Evolutionary conservation across 2,113 vertebrate genomes (phyloP).

Genomic region (Bathybates hornii): DNA sequence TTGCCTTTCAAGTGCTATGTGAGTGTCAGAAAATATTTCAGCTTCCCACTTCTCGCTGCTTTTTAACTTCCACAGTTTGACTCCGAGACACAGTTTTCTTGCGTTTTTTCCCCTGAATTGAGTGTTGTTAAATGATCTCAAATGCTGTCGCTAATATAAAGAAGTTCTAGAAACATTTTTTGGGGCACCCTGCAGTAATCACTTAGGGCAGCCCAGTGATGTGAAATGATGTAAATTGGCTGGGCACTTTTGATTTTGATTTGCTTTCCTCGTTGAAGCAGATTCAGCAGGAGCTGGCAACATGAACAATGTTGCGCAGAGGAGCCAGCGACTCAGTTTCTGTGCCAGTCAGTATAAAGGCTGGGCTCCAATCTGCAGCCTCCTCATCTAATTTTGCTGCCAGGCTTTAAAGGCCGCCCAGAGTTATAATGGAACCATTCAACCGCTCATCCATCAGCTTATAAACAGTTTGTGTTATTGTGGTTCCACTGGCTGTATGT

Average conservation of each 20-base stretch:
- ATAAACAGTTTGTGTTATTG: conserved; percentile 32
- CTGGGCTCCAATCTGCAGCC: conserved; percentile 42
- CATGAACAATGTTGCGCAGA: conserved; percentile 4
- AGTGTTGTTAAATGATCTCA: not conserved
- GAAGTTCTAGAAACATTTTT: not conserved
- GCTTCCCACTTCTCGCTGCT: not conserved
- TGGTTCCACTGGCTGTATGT: not conserved
- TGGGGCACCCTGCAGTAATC: not conserved
- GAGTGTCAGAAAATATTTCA: not conserved
- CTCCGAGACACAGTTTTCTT: not conserved
- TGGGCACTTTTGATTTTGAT: not conserved
- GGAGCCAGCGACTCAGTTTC: conserved; percentile 16
- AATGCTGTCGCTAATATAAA: not conserved
- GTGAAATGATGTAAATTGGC: conserved; percentile 4
- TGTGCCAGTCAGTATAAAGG: conserved; percentile 42
- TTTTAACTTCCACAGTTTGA: not conserved
- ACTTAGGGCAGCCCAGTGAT: not conserved
- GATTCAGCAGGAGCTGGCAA: conserved; percentile 39
- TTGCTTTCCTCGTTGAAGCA: conserved; percentile 33
- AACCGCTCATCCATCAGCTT: conserved; percentile 31
- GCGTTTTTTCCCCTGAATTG: not conserved
- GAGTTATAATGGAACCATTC: conserved; percentile 42
- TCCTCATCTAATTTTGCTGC: conserved; percentile 31
- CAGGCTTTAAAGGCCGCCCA: conserved; percentile 40
- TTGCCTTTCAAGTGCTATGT: not conserved